Evolutionary conservation across 2,888 invertebrate genomes (phyloP).

Genomic region (Dolichopus griseipennis): DNA sequence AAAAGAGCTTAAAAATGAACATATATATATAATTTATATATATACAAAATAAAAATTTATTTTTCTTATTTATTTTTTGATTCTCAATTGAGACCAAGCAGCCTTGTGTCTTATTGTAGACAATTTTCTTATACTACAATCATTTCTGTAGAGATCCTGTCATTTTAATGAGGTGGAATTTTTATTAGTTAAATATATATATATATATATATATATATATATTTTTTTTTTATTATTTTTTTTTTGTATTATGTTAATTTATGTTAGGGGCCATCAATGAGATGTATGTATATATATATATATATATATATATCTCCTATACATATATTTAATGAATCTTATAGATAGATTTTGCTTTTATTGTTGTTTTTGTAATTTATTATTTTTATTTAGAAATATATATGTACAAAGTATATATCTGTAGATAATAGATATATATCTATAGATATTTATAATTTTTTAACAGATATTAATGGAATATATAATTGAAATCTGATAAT

Average conservation of each 20-base stretch:
- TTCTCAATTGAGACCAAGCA: too few species aligned
- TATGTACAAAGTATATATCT: neutral
- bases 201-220: neutral
- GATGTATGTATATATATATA: too few species aligned
- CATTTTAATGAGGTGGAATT: neutral
- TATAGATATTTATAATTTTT: neutral
- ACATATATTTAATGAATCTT: too few species aligned
- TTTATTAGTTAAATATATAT: neutral
- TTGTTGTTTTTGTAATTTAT: too few species aligned
- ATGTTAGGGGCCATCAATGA: too few species aligned
- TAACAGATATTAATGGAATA: neutral
- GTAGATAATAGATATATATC: neutral
- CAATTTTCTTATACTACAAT: neutral
- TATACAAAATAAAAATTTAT: too few species aligned
- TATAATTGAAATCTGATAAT: neutral
- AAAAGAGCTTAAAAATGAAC: too few species aligned
- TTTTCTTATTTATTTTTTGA: too few species aligned
- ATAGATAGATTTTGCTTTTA: too few species aligned
- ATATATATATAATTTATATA: too few species aligned
- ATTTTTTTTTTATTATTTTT: neutral
- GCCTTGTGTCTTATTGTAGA: neutral
- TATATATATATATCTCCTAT: too few species aligned
- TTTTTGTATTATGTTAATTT: neutral
- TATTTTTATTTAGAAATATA: too few species aligned
- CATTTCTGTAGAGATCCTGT: neutral